These are phyloP conservation scores for Drosophila novamexicana DNA, from an alignment of 1,140 invertebrate species.

Conservation along the genomic window DNA sequence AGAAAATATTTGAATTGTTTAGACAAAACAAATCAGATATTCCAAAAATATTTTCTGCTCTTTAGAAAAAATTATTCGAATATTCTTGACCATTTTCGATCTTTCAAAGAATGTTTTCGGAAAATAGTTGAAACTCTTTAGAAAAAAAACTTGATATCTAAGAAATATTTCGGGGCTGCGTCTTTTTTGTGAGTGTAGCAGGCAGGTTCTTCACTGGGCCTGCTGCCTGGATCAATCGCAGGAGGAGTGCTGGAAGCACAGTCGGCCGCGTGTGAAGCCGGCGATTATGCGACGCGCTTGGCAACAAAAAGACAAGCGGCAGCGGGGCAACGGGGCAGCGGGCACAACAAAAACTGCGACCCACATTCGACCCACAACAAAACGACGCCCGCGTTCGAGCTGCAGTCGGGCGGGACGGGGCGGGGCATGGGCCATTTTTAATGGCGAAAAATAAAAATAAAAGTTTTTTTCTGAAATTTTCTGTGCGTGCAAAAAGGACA, in stretches of 20 bases:
- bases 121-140: no score
- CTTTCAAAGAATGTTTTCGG: no score
- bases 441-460: slow-evolving; percentile 70
- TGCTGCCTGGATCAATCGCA: slow-evolving; percentile 17
- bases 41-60: no score
- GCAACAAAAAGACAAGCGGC: slow-evolving; percentile 52
- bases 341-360: slow-evolving; percentile 57
- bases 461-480: slow-evolving; percentile 17
- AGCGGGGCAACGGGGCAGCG: not conserved
- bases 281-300: slow-evolving; percentile 75
- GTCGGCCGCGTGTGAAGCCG: slow-evolving; percentile 68
- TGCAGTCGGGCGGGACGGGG: slow-evolving; percentile 3
- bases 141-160: no score
- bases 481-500: slow-evolving; percentile 8
- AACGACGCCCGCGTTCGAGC: slow-evolving; percentile 23
- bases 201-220: slow-evolving; percentile 6
- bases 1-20: no score
- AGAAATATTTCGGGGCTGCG: no score
- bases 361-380: slow-evolving; percentile 78
- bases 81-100: no score
- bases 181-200: no score
- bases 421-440: slow-evolving; percentile 64
- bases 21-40: no score
- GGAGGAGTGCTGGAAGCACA: slow-evolving; percentile 4
- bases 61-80: no score